phyloP scores from a whole-genome alignment of 2,888 invertebrate genomes.

The Rotaria sp. region DNA sequence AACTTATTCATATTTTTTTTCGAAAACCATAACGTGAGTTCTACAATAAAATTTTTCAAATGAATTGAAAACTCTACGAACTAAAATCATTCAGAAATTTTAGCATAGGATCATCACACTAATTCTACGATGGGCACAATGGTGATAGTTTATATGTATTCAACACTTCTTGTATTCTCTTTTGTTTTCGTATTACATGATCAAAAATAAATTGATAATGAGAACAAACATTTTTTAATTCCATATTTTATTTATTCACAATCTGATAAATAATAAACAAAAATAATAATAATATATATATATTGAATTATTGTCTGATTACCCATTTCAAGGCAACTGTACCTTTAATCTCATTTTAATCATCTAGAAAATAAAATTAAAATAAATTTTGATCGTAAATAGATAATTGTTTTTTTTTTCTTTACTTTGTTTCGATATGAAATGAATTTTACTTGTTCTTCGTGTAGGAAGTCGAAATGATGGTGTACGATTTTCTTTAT shows the following conservation, averaged over 20 bases:
- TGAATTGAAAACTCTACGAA: no score
- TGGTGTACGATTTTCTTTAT: constrained; percentile 2
- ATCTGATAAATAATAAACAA: neutral
- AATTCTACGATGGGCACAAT: no score
- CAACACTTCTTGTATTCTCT: no score
- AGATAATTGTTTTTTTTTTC: neutral
- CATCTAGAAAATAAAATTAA: neutral
- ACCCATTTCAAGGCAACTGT: neutral
- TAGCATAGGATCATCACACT: no score
- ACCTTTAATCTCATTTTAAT: neutral
- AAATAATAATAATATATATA: neutral
- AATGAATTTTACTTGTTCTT: neutral
- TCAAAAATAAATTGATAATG: no score
- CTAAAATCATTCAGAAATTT: no score
- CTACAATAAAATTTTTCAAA: no score
- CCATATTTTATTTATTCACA: neutral
- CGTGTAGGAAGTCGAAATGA: neutral
- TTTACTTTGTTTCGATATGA: neutral
- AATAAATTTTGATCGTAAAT: no score
- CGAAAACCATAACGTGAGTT: no score
- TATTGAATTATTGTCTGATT: neutral
- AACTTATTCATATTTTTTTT: no score
- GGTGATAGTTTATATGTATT: no score
- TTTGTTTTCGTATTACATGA: no score
- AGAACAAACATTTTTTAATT: neutral